A percentile compares a stretch with the other conserved stretches of the same genome.
Evolutionary conservation across 2,113 vertebrate species (phyloP).

Genomic region (Heliornis fulica): DNA sequence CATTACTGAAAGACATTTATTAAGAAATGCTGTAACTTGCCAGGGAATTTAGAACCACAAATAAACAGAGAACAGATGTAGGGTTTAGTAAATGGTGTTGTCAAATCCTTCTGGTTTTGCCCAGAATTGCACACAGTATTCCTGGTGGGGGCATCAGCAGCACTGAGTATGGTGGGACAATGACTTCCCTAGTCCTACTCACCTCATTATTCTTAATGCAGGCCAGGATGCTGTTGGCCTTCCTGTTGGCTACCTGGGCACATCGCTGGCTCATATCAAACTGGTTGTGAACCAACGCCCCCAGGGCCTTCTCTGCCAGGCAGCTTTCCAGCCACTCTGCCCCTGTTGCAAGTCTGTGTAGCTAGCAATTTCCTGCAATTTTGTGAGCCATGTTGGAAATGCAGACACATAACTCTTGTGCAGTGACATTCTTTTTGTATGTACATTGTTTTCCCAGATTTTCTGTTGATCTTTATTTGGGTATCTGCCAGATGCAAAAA

Average conservation of each 20-base stretch:
- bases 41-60: background rate
- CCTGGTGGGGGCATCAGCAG: too few species aligned
- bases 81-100: background rate
- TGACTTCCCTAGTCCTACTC: too few species aligned
- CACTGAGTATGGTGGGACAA: too few species aligned
- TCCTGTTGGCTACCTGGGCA: too few species aligned
- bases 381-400: background rate
- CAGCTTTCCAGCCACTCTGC: too few species aligned
- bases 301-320: too few species aligned
- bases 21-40: background rate
- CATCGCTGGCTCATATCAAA: too few species aligned
- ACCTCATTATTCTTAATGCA: too few species aligned
- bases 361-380: background rate
- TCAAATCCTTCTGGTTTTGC: background rate
- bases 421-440: background rate
- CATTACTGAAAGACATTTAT: background rate
- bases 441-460: background rate
- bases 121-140: too few species aligned
- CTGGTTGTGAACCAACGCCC: too few species aligned
- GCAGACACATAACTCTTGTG: background rate
- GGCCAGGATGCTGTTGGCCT: too few species aligned
- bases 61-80: background rate
- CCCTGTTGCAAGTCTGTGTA: background rate
- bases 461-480: background rate
- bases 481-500: background rate